Evolutionary conservation across 2,888 invertebrate genomes (phyloP), one percentile per base, ranked within the genome.

Genomic region (Cheilosia scutellata): DNA sequence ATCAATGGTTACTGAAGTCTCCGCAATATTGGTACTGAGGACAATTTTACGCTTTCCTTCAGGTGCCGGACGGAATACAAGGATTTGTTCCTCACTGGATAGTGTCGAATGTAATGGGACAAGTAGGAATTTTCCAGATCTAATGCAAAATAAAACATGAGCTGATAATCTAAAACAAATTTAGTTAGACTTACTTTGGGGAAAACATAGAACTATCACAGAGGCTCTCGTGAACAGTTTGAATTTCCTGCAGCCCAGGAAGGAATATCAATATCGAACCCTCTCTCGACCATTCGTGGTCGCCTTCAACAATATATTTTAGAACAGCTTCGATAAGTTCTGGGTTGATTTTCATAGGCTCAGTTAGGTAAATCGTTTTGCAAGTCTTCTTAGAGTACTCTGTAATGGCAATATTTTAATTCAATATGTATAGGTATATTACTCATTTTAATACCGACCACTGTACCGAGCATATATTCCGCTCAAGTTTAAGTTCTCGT

Each of bases 1-100:
- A 90, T 98, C 97, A 84, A 99, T 98, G 5, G 99, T 99, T 6
- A 99, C 95, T 0, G 98, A 98, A 0, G 98, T 98, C 93, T 99
- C 98, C 0, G 98, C 98, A 83, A 99, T 96, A 90, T 99, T 98
- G 0, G 98, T 99, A 2, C 95, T 95, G 0, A 98, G 93, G 0
- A 98, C 96, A 79, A 98, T 97, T 94, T 98, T 98, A 42, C 98
- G 93, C 25, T 95, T 94, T 0, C 96, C 96, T 0, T 93, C 91
- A 40, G 94, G 95, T 0, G 96, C 94, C 88, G 95, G 95, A 89
- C 95, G 95, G 90, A 94, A 95, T 27, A 98, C 96, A 49, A 95
- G 91, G 0, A 95, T 93, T 91, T 98, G 98, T 88, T 98, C 97
- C 89, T 97, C 96, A 87, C 96, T 96, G 0, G 97, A 95, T 33